Evolutionary conservation across 2,888 invertebrate genomes (phyloP), one percentile per base, ranked within the genome.

Genomic region (Nymphalis urticae): DNA sequence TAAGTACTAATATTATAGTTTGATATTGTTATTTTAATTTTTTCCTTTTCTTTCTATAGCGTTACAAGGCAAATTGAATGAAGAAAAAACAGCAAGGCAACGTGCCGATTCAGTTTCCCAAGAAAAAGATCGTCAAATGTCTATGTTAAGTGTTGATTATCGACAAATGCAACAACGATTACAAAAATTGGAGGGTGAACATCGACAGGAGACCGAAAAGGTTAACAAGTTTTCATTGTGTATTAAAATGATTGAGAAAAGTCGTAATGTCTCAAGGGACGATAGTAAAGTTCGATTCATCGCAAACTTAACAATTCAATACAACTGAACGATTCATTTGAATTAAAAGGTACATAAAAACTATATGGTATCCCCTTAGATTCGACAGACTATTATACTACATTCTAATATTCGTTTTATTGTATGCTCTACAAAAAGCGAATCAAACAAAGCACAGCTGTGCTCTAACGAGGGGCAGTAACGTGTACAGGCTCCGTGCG

Each of bases 101-200:
- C 96, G 97, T 77, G 96, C 97, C 0, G 98, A 99, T 84, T 94
- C 97, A 60, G 94, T 95, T 71, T 96, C 96, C 19, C 97, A 99
- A 88, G 98, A 98, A 85, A 97, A 97, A 80, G 98, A 99, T 85
- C 94, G 98, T 0, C 97, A 98, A 87, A 96, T 98, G 84, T 98
- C 97, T 16, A 98, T 98, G 97, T 93, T 98, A 48, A 96, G 97
- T 24, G 98, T 99, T 2, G 99, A 99, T 89, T 97, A 98, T 85
- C 94, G 97, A n/a, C 98, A 98, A 91, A 96, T 98, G 81, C 97
- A 97, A 82, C 96, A 98, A 83, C 95, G 97, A 69, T 88, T 98
- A 73, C 97, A 97, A 82, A 97, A 97, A 82, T 89, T 98, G 10
- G 98, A 98, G 88, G 97, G 97, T n/a, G 98, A 98, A 88, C 95